These are phyloP conservation scores for Drosophila borborema DNA, from an alignment of 2,888 invertebrate species.

Conservation along the genomic window DNA sequence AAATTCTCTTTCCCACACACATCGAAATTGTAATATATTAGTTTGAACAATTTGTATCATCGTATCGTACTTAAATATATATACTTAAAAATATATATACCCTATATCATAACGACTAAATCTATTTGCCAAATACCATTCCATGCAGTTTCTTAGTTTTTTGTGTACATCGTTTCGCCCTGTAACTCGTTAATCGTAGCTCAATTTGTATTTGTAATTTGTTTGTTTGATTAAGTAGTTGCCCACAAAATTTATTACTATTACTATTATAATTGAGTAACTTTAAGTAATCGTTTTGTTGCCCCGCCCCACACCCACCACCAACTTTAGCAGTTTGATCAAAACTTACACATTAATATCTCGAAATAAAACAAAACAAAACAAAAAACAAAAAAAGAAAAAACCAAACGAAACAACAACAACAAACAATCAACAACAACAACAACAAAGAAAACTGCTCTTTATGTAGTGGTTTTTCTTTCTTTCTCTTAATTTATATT, in stretches of 20 bases:
- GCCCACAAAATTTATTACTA: slow-evolving; percentile 27
- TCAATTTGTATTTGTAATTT: slow-evolving; percentile 59
- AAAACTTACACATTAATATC: slow-evolving; percentile 66
- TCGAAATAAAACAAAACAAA: slow-evolving; percentile 10
- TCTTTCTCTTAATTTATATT: slow-evolving; percentile 28
- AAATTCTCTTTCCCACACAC: slow-evolving; percentile 40
- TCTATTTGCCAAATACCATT: slow-evolving; percentile 46
- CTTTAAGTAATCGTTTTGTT: slow-evolving; percentile 50
- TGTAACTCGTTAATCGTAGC: slow-evolving; percentile 48
- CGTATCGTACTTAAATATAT: slow-evolving; percentile 34
- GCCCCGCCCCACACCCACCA: slow-evolving; percentile 23
- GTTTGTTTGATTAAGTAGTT: slow-evolving; percentile 58
- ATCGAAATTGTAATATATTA: slow-evolving; percentile 61
- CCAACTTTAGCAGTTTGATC: slow-evolving; percentile 34
- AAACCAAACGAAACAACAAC: slow-evolving; percentile 50
- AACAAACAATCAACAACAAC: slow-evolving; percentile 43
- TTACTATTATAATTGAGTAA: slow-evolving; percentile 44
- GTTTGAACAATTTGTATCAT: slow-evolving; percentile 53
- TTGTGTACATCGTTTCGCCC: slow-evolving; percentile 50
- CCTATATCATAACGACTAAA: slow-evolving; percentile 41
- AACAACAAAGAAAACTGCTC: slow-evolving; percentile 30
- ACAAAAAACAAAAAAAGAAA: slow-evolving; percentile 7
- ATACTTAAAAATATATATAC: slow-evolving; percentile 13
- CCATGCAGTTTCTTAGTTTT: slow-evolving; percentile 57
- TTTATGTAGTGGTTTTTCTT: slow-evolving; percentile 28